phyloP scores from a whole-genome alignment of 2,113 vertebrate species.

The Caloenas nicobarica region DNA sequence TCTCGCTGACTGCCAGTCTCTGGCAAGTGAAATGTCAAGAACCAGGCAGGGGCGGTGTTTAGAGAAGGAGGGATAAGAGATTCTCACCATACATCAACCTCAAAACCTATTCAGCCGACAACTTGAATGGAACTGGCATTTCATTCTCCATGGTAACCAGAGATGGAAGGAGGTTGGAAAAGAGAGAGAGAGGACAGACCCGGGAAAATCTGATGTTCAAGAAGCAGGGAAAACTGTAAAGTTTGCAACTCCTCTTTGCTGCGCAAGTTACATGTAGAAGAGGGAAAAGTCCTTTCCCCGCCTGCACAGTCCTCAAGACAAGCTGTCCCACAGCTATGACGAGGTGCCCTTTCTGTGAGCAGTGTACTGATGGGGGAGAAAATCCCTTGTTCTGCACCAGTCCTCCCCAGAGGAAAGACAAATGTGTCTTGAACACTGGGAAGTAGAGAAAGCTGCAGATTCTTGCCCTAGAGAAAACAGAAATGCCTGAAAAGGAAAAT shows the following conservation, averaged over 20 bases:
- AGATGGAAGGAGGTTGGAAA: constrained; percentile 51
- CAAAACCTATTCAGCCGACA: constrained; percentile 73
- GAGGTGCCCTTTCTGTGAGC: not conserved
- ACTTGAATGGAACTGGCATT: constrained; percentile 69
- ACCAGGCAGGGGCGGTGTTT: constrained; percentile 68
- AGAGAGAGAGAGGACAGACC: not conserved
- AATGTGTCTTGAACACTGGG: not conserved
- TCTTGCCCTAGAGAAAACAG: not conserved
- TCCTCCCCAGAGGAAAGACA: not conserved
- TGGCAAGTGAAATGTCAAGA: constrained; percentile 73
- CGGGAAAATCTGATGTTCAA: constrained; percentile 8
- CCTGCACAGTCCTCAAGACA: not conserved
- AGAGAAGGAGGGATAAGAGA: constrained; percentile 69
- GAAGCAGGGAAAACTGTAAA: constrained; percentile 21
- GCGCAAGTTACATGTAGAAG: not conserved
- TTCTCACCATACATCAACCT: constrained; percentile 79
- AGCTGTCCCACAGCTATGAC: not conserved
- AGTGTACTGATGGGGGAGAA: not conserved
- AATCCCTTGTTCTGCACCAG: not conserved
- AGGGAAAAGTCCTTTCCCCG: not conserved
- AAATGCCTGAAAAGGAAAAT: not conserved
- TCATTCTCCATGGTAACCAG: constrained; percentile 75
- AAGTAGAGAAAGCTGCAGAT: not conserved
- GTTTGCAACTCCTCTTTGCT: not conserved
- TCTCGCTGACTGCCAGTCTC: constrained; percentile 58